Evolutionary conservation across 2,113 vertebrate genomes (phyloP).

Genomic region (Pygoscelis antarcticus): DNA sequence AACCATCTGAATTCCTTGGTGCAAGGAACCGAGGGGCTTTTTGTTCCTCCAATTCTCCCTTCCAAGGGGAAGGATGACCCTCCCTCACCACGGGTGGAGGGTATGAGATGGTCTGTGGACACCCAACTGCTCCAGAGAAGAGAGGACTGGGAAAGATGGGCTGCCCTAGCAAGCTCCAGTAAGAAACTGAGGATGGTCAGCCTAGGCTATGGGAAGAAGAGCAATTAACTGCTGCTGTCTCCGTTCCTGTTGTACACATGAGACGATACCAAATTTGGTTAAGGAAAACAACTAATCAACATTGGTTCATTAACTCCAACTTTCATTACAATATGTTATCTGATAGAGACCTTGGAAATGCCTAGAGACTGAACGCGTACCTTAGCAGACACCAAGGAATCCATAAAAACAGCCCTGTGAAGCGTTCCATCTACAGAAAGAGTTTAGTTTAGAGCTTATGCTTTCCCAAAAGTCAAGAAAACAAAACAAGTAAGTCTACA

Average conservation of each 20-base stretch:
- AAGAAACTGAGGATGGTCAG: neutral
- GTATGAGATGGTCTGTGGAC: too few species aligned
- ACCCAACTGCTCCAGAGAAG: neutral
- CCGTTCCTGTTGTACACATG: neutral
- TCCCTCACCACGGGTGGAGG: fast-evolving
- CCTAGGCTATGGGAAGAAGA: neutral
- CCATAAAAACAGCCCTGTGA: neutral
- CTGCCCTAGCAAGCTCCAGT: neutral
- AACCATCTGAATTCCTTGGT: neutral
- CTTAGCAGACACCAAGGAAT: neutral
- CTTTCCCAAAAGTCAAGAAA: neutral
- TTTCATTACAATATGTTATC: neutral
- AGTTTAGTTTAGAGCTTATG: neutral
- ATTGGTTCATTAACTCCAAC: neutral
- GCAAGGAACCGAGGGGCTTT: neutral
- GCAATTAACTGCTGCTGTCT: neutral
- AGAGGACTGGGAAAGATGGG: neutral
- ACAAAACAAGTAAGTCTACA: neutral
- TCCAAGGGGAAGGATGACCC: fast-evolving
- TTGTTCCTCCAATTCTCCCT: neutral
- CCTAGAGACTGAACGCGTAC: neutral
- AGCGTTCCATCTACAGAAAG: neutral
- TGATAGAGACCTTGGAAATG: neutral
- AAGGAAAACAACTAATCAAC: neutral
- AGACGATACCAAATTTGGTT: neutral